phyloP scores from a whole-genome alignment of 2,888 invertebrate species.

The Lycophotia porphyrea region DNA sequence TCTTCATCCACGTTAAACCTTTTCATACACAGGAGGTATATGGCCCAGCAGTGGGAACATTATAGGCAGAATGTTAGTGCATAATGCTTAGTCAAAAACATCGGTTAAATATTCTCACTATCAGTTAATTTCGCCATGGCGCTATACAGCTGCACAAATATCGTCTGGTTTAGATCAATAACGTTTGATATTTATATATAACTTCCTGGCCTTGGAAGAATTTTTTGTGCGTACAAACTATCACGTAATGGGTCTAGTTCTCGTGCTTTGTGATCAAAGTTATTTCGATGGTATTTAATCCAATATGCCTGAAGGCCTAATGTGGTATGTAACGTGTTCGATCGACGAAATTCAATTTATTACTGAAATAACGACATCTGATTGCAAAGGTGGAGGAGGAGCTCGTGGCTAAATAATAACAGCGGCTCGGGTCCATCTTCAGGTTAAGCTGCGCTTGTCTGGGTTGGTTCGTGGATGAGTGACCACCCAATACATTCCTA shows the following conservation, averaged over 20 bases:
- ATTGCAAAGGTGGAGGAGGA: too few species aligned
- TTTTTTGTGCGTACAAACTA: constrained; percentile 2
- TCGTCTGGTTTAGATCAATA: constrained; percentile 14
- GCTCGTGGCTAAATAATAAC: too few species aligned
- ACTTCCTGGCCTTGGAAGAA: constrained; percentile 25
- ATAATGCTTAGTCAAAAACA: neutral
- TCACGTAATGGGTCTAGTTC: constrained; percentile 8
- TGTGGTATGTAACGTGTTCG: too few species aligned
- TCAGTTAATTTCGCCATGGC: neutral
- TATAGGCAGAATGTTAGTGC: neutral
- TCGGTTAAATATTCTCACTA: neutral
- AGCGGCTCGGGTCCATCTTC: too few species aligned
- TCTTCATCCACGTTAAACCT: neutral
- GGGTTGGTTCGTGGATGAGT: too few species aligned
- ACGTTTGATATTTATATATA: constrained; percentile 9
- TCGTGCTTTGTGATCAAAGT: neutral
- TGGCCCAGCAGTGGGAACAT: neutral
- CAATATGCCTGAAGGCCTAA: too few species aligned
- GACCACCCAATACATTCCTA: too few species aligned
- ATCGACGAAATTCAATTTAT: too few species aligned
- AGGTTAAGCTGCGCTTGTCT: too few species aligned
- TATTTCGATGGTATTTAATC: neutral
- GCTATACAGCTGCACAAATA: constrained; percentile 27
- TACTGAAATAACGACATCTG: too few species aligned
- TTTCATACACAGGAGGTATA: neutral